phyloP scores from a whole-genome alignment of 2,888 invertebrate genomes.

The Epicampocera succincta region DNA sequence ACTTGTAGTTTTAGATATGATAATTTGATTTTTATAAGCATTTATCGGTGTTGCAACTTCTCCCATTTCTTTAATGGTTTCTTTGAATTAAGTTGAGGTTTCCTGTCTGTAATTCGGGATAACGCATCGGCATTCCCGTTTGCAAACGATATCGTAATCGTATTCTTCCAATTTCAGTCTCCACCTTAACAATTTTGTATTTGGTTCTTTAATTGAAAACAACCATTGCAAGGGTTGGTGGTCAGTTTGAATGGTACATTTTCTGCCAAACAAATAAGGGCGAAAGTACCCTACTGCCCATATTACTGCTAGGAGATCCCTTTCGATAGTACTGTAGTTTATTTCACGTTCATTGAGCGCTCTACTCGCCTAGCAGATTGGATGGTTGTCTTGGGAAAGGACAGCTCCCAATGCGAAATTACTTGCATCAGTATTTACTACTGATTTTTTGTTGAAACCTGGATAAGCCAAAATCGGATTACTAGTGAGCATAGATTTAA shows the following conservation, averaged over 20 bases:
- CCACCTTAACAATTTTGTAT: conserved; percentile 54
- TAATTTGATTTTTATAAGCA: conserved; percentile 23
- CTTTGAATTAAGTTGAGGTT: background rate
- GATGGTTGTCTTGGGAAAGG: no score
- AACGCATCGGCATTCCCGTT: conserved; percentile 53
- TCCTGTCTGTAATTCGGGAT: conserved; percentile 36
- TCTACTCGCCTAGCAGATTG: no score
- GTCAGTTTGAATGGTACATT: background rate
- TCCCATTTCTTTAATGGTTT: conserved; percentile 32
- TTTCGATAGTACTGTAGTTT: no score
- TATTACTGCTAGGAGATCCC: conserved; percentile 22
- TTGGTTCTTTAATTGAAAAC: conserved; percentile 33
- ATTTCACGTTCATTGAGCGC: conserved; percentile 58
- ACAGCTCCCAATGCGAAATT: no score
- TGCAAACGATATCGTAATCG: conserved; percentile 16
- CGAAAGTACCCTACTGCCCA: background rate
- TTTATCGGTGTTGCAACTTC: conserved; percentile 5
- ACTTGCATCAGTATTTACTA: conserved; percentile 8
- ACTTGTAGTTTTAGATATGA: conserved; percentile 24
- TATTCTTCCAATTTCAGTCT: conserved; percentile 22
- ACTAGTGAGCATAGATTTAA: background rate
- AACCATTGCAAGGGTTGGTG: conserved; percentile 2
- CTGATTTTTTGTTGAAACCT: background rate
- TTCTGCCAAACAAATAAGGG: background rate
- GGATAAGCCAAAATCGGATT: background rate